phyloP scores from a whole-genome alignment of 1,140 invertebrate genomes.

The Cyclina sinensis region DNA sequence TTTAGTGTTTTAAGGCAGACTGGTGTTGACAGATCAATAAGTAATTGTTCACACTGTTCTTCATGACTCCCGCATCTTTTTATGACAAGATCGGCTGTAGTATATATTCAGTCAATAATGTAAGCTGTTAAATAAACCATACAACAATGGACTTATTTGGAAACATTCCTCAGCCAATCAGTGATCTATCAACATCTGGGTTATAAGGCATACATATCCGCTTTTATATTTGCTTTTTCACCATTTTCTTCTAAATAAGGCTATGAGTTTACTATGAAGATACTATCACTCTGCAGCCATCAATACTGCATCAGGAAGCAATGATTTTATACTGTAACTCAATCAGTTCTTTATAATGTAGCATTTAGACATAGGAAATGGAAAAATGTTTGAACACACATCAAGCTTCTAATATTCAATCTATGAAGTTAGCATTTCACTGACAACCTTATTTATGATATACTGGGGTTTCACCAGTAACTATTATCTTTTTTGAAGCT shows the following conservation, averaged over 20 bases:
- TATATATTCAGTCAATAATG: conserved; percentile 1
- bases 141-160: neutral
- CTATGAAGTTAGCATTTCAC: neutral
- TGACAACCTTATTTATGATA: neutral
- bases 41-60: neutral
- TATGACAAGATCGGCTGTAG: neutral
- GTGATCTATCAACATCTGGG: too few relatives aligned
- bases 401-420: neutral
- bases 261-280: neutral
- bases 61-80: neutral
- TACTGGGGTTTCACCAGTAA: too few relatives aligned
- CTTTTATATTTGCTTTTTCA: too few relatives aligned
- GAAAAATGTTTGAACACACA: neutral
- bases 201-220: too few relatives aligned
- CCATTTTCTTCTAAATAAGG: too few relatives aligned
- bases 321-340: neutral
- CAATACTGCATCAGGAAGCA: neutral
- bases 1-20: neutral
- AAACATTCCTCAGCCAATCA: too few relatives aligned
- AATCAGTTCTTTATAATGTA: neutral
- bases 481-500: too few relatives aligned
- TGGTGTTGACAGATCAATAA: conserved; percentile 1
- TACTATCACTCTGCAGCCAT: neutral
- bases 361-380: neutral
- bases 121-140: neutral